Conservation (phyloP, 2,797 vertebrate genomes). For the Sebastes iracundus region DNA sequence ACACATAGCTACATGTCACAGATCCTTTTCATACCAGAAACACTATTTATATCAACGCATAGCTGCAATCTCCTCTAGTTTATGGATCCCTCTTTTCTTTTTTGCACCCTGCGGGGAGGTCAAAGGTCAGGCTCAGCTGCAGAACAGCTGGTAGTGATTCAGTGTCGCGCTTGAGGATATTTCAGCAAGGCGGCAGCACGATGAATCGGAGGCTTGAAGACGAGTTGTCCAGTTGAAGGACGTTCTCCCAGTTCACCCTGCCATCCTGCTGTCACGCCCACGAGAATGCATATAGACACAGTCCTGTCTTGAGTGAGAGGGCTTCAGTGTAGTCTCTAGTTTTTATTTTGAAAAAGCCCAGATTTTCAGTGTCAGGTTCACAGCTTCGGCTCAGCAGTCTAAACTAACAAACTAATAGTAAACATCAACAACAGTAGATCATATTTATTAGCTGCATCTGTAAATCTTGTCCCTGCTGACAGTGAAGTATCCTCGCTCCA, state of each 20-base stretch:
- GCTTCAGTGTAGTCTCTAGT: neutral
- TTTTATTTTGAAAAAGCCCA: neutral
- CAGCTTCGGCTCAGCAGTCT: neutral
- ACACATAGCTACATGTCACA: neutral
- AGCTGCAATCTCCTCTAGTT: neutral
- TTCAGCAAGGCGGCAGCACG: neutral
- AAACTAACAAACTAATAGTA: neutral
- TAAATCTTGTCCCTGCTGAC: slow-evolving; percentile 25
- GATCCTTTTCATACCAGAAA: neutral
- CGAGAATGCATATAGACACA: neutral
- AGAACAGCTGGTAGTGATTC: slow-evolving; percentile 8
- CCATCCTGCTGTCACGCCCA: neutral
- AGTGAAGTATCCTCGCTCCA: neutral
- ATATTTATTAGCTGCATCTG: neutral
- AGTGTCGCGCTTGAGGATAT: neutral
- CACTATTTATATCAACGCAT: neutral
- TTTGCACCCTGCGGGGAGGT: neutral
- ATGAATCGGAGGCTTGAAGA: neutral
- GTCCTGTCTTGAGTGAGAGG: neutral
- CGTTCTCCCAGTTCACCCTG: neutral
- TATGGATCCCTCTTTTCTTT: neutral
- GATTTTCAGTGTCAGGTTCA: neutral
- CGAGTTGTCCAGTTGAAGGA: neutral
- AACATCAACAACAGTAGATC: neutral
- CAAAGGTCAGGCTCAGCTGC: slow-evolving; percentile 26